phyloP scores from a whole-genome alignment of 2,113 vertebrate species.

The Oreochromis niloticus region DNA sequence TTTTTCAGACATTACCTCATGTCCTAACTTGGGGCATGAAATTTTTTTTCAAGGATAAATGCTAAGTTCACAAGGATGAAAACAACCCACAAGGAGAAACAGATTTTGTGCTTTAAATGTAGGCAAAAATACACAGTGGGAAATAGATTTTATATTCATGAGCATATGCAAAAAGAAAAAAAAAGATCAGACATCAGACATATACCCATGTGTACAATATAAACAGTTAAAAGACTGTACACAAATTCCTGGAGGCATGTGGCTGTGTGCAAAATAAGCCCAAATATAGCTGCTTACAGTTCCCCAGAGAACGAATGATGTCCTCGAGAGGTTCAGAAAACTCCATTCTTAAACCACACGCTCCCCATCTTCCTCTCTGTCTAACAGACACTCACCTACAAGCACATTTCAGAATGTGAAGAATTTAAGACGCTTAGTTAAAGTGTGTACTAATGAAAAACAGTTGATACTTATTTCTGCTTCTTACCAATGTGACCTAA shows the following conservation, averaged over 20 bases:
- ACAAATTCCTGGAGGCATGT: not conserved
- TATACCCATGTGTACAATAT: not conserved
- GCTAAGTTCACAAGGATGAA: constrained; percentile 21
- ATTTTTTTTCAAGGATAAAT: constrained; percentile 27
- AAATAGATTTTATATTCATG: constrained; percentile 7
- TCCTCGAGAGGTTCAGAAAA: constrained; percentile 31
- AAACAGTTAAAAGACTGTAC: constrained; percentile 6
- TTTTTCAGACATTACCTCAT: constrained; percentile 49
- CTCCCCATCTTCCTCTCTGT: not conserved
- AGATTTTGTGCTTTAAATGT: constrained; percentile 1
- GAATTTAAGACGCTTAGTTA: not conserved
- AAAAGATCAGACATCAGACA: not conserved
- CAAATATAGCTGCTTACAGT: constrained; percentile 15
- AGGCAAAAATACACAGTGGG: constrained; percentile 38
- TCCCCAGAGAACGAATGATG: not conserved
- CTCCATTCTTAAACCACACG: not conserved
- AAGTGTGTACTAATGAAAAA: not conserved
- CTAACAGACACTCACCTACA: not conserved
- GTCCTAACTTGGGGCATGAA: not conserved
- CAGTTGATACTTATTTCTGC: not conserved
- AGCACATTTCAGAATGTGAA: not conserved
- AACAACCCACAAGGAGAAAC: constrained; percentile 1
- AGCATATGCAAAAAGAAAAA: not conserved
- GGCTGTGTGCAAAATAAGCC: constrained; percentile 28
- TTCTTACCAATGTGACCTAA: not conserved